phyloP scores from a whole-genome alignment of 2,113 vertebrate genomes.

The Orcinus orca region DNA sequence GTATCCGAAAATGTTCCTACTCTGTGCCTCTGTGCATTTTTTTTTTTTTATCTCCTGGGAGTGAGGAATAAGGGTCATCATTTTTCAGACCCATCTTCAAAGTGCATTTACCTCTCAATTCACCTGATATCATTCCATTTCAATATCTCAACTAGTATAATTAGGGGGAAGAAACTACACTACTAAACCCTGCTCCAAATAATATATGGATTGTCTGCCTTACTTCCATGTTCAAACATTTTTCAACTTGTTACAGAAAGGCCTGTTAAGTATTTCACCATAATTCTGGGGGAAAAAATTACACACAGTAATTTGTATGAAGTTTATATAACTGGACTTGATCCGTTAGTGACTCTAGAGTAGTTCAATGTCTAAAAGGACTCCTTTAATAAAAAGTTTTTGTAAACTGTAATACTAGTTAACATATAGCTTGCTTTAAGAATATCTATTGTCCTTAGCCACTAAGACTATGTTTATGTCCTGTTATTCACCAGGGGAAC shows the following conservation, averaged over 20 bases:
- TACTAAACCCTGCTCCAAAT: conserved; percentile 10
- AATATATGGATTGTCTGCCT: conserved; percentile 7
- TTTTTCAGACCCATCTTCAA: conserved; percentile 26
- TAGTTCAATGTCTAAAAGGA: conserved; percentile 40
- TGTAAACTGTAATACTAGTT: not conserved
- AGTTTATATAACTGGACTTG: conserved; percentile 37
- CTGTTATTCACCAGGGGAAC: not conserved
- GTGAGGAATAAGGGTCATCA: not conserved
- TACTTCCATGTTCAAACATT: conserved; percentile 38
- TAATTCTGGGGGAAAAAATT: not conserved
- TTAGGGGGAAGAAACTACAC: not conserved
- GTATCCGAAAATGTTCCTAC: conserved; percentile 32
- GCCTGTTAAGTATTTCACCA: conserved; percentile 4
- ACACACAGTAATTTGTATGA: conserved; percentile 23
- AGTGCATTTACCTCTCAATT: conserved; percentile 30
- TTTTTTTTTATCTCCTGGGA: not conserved
- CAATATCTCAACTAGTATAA: not conserved
- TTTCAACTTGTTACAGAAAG: conserved; percentile 20
- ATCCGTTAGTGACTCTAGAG: conserved; percentile 20
- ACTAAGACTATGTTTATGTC: conserved; percentile 22
- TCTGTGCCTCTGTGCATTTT: not conserved
- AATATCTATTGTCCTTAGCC: not conserved
- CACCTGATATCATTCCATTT: not conserved
- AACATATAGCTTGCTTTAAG: conserved; percentile 23
- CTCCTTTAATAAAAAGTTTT: conserved; percentile 22